Base-by-base conservation (phyloP, 2,888 invertebrate species). In the Taphrorychus bicolor region DNA sequence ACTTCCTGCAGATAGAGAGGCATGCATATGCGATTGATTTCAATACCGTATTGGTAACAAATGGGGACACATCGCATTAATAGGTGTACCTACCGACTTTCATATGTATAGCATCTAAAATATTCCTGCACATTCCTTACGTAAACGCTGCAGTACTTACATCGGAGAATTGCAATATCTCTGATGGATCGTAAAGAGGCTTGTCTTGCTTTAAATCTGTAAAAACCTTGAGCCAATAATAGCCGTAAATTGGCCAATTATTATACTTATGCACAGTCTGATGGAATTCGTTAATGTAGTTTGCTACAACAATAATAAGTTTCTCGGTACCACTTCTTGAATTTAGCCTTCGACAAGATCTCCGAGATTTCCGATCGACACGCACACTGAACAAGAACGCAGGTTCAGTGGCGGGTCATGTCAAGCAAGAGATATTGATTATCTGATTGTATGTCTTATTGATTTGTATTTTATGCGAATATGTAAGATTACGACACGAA, bases 271-370 rank as follows among this genome's bases (percentile, higher is more conserved):
- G 49, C 59, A 49, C n/a, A 14, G 59, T 16, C 59, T 59, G 59
- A 59, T 59, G 59, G 42, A 49, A 59, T 59, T 59, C 59, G 24
- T 48, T 59, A 41, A 57, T 57, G 57, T 57, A 18, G 57, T 40
- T 57, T 41, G 40, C 42, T 9, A 57, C 11, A 19, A 22, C 23
- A 18, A 41, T 45, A 57, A 45, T 57, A 22, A 14, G 22, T 9
- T 18, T 19, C 21, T 19, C 18, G 45, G 42, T 22, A n/a, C 11
- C 19, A 56, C 32, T 59, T 53, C 59, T 53, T 48, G 17, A 16
- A 56, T 49, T 9, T n/a, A 58, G 48, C 59, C 65, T 65, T 65
- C 65, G 42, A 59, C 59, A 52, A 59, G 65, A 59, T 65, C 59
- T 45, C 24, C 32, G 19, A 52, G 59, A 65, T 59, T 65, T 65